These are phyloP conservation scores for Musca vetustissima DNA, from an alignment of 1,140 invertebrate species.

Conservation along the genomic window DNA sequence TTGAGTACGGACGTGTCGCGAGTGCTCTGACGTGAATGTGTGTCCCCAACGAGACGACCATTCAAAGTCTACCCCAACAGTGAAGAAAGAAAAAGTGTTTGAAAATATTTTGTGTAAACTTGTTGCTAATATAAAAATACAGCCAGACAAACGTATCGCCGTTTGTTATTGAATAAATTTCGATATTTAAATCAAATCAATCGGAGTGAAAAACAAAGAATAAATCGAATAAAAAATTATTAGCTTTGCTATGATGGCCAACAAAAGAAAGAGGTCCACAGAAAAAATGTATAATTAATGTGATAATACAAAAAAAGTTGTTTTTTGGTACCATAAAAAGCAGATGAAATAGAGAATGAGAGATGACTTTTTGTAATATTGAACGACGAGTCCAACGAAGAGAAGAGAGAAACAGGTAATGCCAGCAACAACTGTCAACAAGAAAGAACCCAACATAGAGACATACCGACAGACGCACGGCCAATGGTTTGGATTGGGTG, in stretches of 20 bases:
- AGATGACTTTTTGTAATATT: conserved; percentile 1
- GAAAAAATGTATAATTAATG: conserved; percentile 22
- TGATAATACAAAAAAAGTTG: conserved; percentile 18
- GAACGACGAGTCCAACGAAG: too few relatives aligned
- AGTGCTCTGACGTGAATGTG: too few relatives aligned
- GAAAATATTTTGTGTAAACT: neutral
- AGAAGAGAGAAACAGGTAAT: conserved; percentile 15
- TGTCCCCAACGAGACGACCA: too few relatives aligned
- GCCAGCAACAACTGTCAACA: neutral
- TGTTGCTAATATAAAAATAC: conserved; percentile 12
- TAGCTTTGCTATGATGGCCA: too few relatives aligned
- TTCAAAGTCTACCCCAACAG: too few relatives aligned
- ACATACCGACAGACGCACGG: too few relatives aligned
- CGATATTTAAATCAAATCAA: neutral
- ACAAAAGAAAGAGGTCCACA: neutral
- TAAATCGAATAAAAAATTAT: neutral
- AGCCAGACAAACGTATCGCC: neutral
- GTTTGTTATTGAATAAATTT: neutral
- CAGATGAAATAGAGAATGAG: conserved; percentile 11
- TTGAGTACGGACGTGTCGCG: neutral
- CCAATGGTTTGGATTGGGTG: too few relatives aligned
- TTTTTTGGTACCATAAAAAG: conserved; percentile 7
- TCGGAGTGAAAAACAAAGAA: neutral
- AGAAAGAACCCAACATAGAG: neutral
- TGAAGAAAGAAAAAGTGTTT: too few relatives aligned